Evolutionary conservation across 2,113 vertebrate species (phyloP), one percentile per base, ranked within the genome.

Genomic region (Lontra canadensis): DNA sequence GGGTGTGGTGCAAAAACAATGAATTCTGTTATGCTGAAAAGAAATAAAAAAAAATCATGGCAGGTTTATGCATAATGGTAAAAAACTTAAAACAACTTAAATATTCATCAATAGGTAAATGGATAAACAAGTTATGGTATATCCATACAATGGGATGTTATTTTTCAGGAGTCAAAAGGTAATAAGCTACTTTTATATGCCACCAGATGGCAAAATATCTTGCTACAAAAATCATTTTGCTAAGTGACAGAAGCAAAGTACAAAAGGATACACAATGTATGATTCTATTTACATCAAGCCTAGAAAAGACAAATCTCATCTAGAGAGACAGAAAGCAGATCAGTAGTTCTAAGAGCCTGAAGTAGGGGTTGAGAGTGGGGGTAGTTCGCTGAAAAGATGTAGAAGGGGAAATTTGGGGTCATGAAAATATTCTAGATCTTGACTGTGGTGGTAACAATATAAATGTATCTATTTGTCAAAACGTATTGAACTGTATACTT

Each of bases 51-150:
- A 63, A 47, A 47, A 63, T 74, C 44, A 83, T 44, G 29, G 44
- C 42, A 83, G 10, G 6, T 65, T 59, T 73, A 65, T 29, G n/a
- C 15, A 61, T 90, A 61, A 79, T 13, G 25, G 10, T 84, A 34
- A 76, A 95, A 59, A 55, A 85, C 71, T 69, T 31, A 61, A 69
- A 91, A 47, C n/a, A 71, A 85, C 23, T 71, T 2, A 91, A 47
- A 59, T 91, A 69, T 61, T 61, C 6, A 69, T 25, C 73, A 39
- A 1, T 59, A 47, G 69, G 49, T 59, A 12, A 21, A 79, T 79
- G 25, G 39, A 44, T 39, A 49, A 63, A 49, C 34, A 65, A 76
- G 74, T 26, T 65, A n/a, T n/a, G 44, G 67, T 52, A 44, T 52
- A 76, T 17, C 1, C 29, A 63, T 36, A 69, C 12, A 49, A 69